Base-by-base conservation (phyloP, 2,113 vertebrate genomes). In the Salvelinus sp. region DNA sequence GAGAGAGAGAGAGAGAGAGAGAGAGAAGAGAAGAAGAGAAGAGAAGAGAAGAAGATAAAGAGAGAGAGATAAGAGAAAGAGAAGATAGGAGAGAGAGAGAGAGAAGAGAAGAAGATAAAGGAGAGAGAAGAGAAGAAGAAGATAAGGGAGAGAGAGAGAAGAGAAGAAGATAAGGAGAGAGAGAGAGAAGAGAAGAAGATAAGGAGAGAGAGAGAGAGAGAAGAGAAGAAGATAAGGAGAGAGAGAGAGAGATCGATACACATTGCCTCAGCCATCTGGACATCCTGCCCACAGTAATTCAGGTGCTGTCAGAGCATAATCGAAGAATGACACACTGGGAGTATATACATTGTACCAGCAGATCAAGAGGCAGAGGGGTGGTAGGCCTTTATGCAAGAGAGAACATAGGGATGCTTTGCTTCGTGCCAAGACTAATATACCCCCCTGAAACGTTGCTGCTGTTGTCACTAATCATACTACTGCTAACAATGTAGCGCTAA, bases 221-320 rank as follows among this genome's bases (percentile, higher is more conserved):
- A 30, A 33, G 30, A 33, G 30, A 33, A 1, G 1, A 1, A 33
- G 30, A 33, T 0, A 33, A 1, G 1, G 86, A 88, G 87, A 86
- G 82, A 88, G 88, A 38, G 33, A 38, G 38, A 9, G 84, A 83
- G 89, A 94, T 94, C 91, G 86, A 94, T 93, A 94, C 90, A 88
- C 91, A 90, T 90, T 91, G 92, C 89, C 87, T 92, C 88, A 89
- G 91, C 92, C 92, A 92, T 93, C 93, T 93, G 89, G 92, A 91
- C 91, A 90, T 92, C 90, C 89, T 91, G 90, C 92, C 92, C 91
- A 91, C 89, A 92, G 93, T 94, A 92, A 94, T 94, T 94, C 92
- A 92, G 92, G 89, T 91, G 92, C 92, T 94, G 93, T 94, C 93
- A 93, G 88, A 86, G 86, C 88, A 85, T 93, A 93, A 94, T 93